A percentile compares a stretch with the other conserved stretches of the same genome.
Conservation (phyloP, 2,797 vertebrate species). For the Ambastaia sidthimunki region DNA sequence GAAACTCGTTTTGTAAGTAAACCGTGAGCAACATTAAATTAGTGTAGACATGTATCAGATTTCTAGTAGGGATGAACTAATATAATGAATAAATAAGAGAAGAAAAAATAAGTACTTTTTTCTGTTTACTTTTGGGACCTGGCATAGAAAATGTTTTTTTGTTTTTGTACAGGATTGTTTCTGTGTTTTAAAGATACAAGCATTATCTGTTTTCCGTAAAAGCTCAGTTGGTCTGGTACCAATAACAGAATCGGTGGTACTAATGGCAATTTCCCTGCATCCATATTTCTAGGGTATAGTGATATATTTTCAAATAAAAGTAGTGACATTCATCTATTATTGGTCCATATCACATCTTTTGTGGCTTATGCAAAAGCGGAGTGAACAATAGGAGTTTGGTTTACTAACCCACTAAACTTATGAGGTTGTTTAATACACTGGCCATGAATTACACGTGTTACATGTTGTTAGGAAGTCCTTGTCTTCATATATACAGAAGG, state of each 20-base stretch:
- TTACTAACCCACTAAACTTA: constrained; percentile 30
- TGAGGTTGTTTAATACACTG: background rate
- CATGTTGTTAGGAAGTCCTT: background rate
- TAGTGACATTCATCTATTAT: background rate
- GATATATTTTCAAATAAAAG: background rate
- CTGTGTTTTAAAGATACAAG: too few relatives aligned
- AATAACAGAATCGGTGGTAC: background rate
- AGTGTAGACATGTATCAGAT: too few relatives aligned
- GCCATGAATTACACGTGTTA: background rate
- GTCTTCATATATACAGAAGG: background rate
- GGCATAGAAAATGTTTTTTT: background rate
- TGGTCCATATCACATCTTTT: background rate
- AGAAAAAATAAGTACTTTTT: too few relatives aligned
- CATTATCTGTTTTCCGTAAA: too few relatives aligned
- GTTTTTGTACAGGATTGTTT: background rate
- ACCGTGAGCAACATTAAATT: too few relatives aligned
- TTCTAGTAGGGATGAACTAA: too few relatives aligned
- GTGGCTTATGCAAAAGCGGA: background rate
- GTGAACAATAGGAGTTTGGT: constrained; percentile 8
- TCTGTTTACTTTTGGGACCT: background rate
- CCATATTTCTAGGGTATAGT: background rate
- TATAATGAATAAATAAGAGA: too few relatives aligned
- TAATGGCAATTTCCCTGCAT: background rate
- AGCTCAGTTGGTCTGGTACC: background rate
- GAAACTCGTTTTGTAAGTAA: too few relatives aligned